These are phyloP conservation scores for Lampropteryx suffumata DNA, from an alignment of 2,888 invertebrate genomes.

Conservation along the genomic window DNA sequence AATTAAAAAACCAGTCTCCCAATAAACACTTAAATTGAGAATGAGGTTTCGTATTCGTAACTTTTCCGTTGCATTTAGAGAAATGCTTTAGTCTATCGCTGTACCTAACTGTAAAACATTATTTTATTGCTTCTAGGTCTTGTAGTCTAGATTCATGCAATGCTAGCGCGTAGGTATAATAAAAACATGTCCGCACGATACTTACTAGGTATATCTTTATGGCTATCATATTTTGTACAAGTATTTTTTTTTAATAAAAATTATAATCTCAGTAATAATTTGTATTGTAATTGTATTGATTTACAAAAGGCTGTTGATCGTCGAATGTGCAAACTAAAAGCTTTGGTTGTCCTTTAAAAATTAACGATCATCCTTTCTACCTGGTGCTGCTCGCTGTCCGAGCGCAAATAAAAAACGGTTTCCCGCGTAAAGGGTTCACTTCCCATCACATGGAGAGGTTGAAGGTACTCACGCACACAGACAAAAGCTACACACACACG, in stretches of 20 bases:
- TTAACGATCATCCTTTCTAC: constrained; percentile 82
- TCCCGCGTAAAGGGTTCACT: constrained; percentile 83
- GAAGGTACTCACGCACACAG: constrained; percentile 55
- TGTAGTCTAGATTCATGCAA: too few species aligned
- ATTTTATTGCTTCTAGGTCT: constrained; percentile 1
- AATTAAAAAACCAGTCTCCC: constrained; percentile 33
- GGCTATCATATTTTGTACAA: too few species aligned
- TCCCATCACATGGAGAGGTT: constrained; percentile 78
- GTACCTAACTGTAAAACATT: constrained; percentile 2
- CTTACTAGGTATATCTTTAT: too few species aligned
- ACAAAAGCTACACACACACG: constrained; percentile 38
- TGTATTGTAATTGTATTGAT: too few species aligned
- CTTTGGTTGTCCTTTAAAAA: constrained; percentile 78
- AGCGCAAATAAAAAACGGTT: constrained; percentile 83
- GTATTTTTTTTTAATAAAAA: too few species aligned
- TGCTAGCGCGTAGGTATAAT: too few species aligned
- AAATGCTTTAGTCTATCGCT: constrained; percentile 3
- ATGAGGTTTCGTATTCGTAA: constrained; percentile 20
- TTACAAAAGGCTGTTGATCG: constrained; percentile 9
- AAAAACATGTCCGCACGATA: too few species aligned
- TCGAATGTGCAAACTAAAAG: constrained; percentile 29
- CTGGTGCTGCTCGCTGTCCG: constrained; percentile 78
- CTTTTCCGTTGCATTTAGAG: constrained; percentile 2
- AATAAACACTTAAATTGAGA: constrained; percentile 26
- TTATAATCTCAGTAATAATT: too few species aligned